Evolutionary conservation across 1,140 invertebrate genomes (phyloP).

Genomic region (Hylaeus anthracinus): DNA sequence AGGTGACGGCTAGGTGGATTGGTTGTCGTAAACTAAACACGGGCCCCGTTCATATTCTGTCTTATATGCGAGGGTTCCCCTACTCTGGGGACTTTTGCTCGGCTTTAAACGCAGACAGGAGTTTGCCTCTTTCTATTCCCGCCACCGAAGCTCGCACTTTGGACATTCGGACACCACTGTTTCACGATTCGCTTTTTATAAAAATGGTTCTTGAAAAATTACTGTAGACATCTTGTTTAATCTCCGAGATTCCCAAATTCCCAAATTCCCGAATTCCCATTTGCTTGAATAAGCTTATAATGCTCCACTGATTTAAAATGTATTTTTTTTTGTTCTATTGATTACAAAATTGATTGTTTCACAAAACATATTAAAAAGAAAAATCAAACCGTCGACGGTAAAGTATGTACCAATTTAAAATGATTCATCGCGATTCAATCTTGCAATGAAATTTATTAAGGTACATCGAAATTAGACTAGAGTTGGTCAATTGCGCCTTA

Average conservation of each 20-base stretch:
- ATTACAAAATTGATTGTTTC: too few relatives aligned
- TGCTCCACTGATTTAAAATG: too few relatives aligned
- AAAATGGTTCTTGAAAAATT: background rate
- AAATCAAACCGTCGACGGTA: too few relatives aligned
- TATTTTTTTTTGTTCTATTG: too few relatives aligned
- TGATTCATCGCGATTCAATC: background rate
- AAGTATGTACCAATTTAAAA: too few relatives aligned
- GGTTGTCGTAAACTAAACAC: constrained; percentile 72
- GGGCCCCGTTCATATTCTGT: constrained; percentile 75
- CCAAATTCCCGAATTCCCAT: too few relatives aligned
- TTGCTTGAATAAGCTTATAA: too few relatives aligned
- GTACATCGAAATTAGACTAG: background rate
- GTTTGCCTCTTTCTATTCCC: constrained; percentile 56
- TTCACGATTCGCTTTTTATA: background rate
- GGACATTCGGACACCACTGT: constrained; percentile 7
- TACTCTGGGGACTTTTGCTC: constrained; percentile 63
- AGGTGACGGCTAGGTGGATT: constrained; percentile 30
- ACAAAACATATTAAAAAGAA: too few relatives aligned
- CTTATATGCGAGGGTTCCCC: constrained; percentile 77
- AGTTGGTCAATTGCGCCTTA: background rate
- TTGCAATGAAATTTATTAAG: background rate
- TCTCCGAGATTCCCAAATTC: too few relatives aligned
- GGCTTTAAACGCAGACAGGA: constrained; percentile 63
- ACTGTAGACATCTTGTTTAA: background rate
- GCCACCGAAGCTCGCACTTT: background rate